These are phyloP conservation scores for Apodemia hepburni DNA, from an alignment of 2,888 invertebrate genomes.

Conservation along the genomic window DNA sequence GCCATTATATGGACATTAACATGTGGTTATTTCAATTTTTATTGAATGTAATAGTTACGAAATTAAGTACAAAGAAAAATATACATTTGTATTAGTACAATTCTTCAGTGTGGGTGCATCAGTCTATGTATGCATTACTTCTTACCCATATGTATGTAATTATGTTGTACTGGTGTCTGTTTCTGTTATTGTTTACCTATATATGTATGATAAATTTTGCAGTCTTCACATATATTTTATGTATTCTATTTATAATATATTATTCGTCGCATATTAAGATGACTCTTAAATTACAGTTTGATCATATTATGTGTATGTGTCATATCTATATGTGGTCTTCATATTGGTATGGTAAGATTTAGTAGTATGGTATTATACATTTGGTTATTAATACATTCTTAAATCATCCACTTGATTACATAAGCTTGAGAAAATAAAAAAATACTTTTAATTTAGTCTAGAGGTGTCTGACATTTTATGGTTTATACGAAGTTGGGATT, in stretches of 20 bases:
- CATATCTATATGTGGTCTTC: no score
- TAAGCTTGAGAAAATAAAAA: no score
- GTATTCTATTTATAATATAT: background rate
- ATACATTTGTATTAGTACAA: background rate
- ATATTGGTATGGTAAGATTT: no score
- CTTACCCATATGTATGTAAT: conserved; percentile 7
- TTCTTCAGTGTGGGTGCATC: background rate
- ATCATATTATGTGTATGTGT: no score
- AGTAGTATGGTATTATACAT: no score
- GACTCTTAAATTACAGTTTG: background rate
- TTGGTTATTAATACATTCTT: no score
- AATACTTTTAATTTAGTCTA: no score
- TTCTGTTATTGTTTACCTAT: conserved; percentile 22
- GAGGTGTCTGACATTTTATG: no score
- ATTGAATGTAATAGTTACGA: background rate
- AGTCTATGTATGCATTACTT: conserved; percentile 5
- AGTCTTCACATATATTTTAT: conserved; percentile 27
- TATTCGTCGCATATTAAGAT: background rate
- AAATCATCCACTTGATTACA: no score
- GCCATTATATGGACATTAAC: no score
- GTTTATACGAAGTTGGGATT: no score
- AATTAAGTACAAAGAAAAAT: background rate
- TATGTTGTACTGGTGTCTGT: conserved; percentile 7
- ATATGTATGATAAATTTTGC: conserved; percentile 25
- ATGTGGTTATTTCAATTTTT: no score